Percentiles rank a stretch among this genome's conserved stretches.
Evolutionary conservation across 2,797 vertebrate species (phyloP).

Genomic region (Rhyacichthys aspro): DNA sequence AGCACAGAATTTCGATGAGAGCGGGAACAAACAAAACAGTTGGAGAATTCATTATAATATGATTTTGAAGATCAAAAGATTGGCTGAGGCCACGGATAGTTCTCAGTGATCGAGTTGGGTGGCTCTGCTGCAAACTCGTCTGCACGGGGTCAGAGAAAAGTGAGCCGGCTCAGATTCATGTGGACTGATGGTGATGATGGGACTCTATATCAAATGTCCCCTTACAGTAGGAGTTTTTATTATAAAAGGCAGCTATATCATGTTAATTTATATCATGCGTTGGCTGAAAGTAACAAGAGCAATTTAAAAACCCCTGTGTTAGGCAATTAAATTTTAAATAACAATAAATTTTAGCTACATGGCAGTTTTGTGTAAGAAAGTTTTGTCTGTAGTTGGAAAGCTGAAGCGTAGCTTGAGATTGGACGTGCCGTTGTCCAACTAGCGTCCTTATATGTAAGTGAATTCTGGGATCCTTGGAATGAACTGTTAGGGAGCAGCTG

Average conservation of each 20-base stretch:
- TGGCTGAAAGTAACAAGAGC: no score
- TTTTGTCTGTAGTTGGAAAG: background rate
- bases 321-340: no score
- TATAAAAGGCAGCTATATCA: no score
- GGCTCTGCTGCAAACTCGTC: conserved; percentile 14
- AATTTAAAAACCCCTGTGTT: no score
- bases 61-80: conserved; percentile 70
- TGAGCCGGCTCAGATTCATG: background rate
- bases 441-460: conserved; percentile 5
- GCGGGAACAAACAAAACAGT: conserved; percentile 55
- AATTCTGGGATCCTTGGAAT: conserved; percentile 2
- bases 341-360: no score
- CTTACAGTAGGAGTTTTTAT: no score
- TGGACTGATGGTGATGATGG: background rate
- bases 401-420: background rate
- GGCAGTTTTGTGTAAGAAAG: background rate
- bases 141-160: conserved; percentile 1
- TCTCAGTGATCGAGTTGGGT: conserved; percentile 10
- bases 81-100: conserved; percentile 29
- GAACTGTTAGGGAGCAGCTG: conserved; percentile 11
- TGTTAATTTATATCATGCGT: no score
- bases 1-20: conserved; percentile 70
- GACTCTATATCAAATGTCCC: background rate
- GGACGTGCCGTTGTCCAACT: background rate
- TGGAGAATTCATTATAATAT: conserved; percentile 69